These are phyloP conservation scores for Unio delphinus DNA, from an alignment of 2,888 invertebrate species.

Conservation along the genomic window DNA sequence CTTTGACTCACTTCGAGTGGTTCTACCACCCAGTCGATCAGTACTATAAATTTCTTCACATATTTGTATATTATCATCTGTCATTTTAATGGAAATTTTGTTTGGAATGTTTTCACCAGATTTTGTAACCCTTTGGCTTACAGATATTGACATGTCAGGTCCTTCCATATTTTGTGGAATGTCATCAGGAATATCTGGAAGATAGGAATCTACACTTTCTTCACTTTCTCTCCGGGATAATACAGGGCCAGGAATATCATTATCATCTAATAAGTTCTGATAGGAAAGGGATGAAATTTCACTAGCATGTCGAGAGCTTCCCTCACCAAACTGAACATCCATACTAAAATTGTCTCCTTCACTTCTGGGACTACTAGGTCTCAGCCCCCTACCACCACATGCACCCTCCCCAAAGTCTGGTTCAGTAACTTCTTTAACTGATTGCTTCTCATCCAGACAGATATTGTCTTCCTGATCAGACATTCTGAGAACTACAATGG, in stretches of 20 bases:
- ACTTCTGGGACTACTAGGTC: slow-evolving; percentile 40
- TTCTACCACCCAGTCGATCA: no score
- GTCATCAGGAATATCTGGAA: slow-evolving; percentile 53
- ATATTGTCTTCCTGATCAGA: slow-evolving; percentile 40
- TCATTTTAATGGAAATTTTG: slow-evolving; percentile 34
- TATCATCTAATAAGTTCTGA: slow-evolving; percentile 64
- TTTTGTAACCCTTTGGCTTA: slow-evolving; percentile 12
- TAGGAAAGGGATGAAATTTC: slow-evolving; percentile 68
- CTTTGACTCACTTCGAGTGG: no score
- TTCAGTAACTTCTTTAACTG: slow-evolving; percentile 28
- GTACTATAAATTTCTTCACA: no score
- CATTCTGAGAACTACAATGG: slow-evolving; percentile 15
- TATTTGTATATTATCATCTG: slow-evolving; percentile 23
- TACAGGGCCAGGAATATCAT: slow-evolving; percentile 42
- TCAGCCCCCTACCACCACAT: slow-evolving; percentile 38
- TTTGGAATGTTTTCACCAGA: slow-evolving; percentile 32
- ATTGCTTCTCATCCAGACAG: slow-evolving; percentile 11
- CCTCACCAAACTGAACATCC: slow-evolving; percentile 69
- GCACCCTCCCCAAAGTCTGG: slow-evolving; percentile 41
- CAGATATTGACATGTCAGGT: slow-evolving; percentile 5
- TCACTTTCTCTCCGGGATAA: slow-evolving; percentile 60
- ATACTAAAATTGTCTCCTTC: slow-evolving; percentile 67
- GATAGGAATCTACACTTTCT: slow-evolving; percentile 61
- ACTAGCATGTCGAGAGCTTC: slow-evolving; percentile 66
- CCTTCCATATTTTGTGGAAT: slow-evolving; percentile 42